Evolutionary conservation across 2,113 vertebrate species (phyloP).

Genomic region (Fregetta grallaria): DNA sequence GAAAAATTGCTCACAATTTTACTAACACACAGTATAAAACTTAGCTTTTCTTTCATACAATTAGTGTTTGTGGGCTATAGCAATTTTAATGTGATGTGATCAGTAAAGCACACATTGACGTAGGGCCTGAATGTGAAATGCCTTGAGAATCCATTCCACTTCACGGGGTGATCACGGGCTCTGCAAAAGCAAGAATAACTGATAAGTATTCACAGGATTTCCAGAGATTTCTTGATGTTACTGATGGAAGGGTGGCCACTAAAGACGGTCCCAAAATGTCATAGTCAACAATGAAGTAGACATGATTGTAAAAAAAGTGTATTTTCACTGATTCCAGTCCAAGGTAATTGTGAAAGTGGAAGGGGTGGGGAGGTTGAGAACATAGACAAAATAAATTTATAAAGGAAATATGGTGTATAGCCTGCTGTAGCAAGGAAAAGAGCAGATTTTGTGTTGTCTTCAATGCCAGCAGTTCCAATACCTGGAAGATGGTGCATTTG

Average conservation of each 20-base stretch:
- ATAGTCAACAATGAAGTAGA: accelerated
- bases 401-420: not conserved
- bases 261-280: not conserved
- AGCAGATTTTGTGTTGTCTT: not conserved
- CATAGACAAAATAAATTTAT: not conserved
- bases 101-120: not conserved
- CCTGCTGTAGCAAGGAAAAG: not conserved
- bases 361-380: not conserved
- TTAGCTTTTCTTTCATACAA: not conserved
- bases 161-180: not conserved
- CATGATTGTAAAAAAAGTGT: not conserved
- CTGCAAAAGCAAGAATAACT: slow-evolving; percentile 56
- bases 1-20: not conserved
- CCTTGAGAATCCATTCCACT: slow-evolving; percentile 25
- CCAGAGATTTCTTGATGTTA: not conserved
- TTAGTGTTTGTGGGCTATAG: not conserved
- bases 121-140: not conserved
- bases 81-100: not conserved
- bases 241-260: not conserved
- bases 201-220: not conserved
- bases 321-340: not conserved
- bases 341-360: not conserved
- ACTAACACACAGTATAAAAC: slow-evolving; percentile 25
- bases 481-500: not conserved
- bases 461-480: not conserved